phyloP scores from a whole-genome alignment of 2,113 vertebrate genomes.

The Asarcornis scutulata region DNA sequence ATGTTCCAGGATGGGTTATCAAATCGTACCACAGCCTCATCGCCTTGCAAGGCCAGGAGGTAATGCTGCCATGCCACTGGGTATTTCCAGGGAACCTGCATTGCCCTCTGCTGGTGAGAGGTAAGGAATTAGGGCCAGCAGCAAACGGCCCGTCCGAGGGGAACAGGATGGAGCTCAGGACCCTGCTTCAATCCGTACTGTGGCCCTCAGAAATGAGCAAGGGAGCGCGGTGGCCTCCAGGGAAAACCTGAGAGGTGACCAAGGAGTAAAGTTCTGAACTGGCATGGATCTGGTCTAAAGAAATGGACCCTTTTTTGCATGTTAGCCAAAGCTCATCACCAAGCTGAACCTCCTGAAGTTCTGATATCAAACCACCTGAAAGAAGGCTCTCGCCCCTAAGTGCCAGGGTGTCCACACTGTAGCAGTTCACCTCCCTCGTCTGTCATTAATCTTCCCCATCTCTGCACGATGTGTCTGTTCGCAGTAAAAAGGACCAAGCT shows the following conservation, averaged over 20 bases:
- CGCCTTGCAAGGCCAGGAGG: neutral
- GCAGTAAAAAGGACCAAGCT: constrained; percentile 11
- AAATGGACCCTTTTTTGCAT: neutral
- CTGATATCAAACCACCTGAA: neutral
- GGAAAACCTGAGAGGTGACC: neutral
- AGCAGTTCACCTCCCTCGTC: neutral
- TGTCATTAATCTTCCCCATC: constrained; percentile 22
- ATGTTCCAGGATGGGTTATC: neutral
- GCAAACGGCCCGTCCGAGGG: neutral
- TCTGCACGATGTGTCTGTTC: neutral
- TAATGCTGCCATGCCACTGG: neutral
- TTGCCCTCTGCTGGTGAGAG: neutral
- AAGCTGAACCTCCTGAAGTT: neutral
- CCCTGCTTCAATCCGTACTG: neutral
- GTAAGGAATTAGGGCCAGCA: neutral
- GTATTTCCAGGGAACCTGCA: neutral
- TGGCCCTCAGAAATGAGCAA: neutral
- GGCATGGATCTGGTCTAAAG: accelerated
- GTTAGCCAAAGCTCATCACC: neutral
- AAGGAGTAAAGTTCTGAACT: neutral
- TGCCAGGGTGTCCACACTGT: neutral
- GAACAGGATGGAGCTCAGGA: neutral
- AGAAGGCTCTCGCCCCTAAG: neutral
- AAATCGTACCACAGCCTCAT: neutral
- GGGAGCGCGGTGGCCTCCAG: neutral